Evolutionary conservation across 2,797 vertebrate species (phyloP).

Genomic region (Premnoplex brunnescens): DNA sequence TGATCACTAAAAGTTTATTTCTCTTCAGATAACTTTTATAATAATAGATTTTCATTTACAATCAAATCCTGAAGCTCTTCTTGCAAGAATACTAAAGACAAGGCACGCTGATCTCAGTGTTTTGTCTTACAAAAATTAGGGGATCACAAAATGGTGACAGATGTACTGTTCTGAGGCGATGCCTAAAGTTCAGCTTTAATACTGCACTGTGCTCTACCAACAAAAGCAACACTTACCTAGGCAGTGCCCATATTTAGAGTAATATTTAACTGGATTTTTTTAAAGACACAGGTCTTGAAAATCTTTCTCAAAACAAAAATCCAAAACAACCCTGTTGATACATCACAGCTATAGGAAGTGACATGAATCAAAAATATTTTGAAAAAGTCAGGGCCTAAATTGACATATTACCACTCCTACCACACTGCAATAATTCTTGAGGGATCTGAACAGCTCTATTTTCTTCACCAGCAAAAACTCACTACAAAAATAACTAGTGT

Average conservation of each 20-base stretch:
- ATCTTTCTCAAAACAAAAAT: background rate
- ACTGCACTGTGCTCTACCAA: background rate
- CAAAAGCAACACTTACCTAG: background rate
- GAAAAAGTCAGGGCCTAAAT: background rate
- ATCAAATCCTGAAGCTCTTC: background rate
- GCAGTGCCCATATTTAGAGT: background rate
- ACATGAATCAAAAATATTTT: background rate
- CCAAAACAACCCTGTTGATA: background rate
- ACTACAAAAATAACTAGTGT: background rate
- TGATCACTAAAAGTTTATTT: background rate
- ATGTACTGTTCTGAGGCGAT: background rate
- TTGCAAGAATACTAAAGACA: background rate
- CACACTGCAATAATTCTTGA: background rate
- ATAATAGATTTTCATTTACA: background rate
- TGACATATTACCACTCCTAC: background rate
- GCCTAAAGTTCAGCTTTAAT: background rate
- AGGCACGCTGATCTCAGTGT: background rate
- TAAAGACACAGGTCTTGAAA: background rate
- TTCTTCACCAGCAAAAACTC: background rate
- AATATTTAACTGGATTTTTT: background rate
- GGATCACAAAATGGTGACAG: accelerated
- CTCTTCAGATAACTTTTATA: background rate
- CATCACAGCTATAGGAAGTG: background rate
- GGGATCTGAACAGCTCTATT: background rate
- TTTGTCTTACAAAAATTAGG: background rate